A percentile compares a stretch with the other conserved stretches of the same genome.
Conservation (phyloP, 2,888 invertebrate species). For the Luffia ferchaultella region DNA sequence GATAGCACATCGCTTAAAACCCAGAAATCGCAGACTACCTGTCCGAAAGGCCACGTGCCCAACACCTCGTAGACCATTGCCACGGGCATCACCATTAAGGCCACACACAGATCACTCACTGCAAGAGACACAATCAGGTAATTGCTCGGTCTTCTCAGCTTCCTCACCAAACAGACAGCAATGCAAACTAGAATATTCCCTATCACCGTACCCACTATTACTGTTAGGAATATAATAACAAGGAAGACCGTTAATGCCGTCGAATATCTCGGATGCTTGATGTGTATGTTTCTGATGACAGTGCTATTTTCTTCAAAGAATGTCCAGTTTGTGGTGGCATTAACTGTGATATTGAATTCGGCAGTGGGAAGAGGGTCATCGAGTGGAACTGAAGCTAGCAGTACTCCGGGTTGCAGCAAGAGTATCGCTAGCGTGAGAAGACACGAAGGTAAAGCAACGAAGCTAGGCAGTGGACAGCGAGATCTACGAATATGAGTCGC, state of each 20-base stretch:
- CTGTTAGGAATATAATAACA: slow-evolving; percentile 74
- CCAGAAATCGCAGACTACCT: slow-evolving; percentile 93
- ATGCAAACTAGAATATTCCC: slow-evolving; percentile 95
- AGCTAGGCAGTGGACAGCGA: slow-evolving; percentile 59
- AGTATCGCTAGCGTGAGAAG: slow-evolving; percentile 53
- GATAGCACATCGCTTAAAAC: slow-evolving; percentile 97
- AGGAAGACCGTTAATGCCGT: slow-evolving; percentile 70
- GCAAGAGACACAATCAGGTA: slow-evolving; percentile 94
- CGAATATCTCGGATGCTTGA: slow-evolving; percentile 53
- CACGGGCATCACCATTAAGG: slow-evolving; percentile 96
- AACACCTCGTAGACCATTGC: slow-evolving; percentile 93
- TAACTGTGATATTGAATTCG: slow-evolving; percentile 32
- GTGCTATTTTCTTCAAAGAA: slow-evolving; percentile 37
- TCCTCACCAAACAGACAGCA: slow-evolving; percentile 93
- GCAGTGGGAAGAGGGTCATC: slow-evolving; percentile 27
- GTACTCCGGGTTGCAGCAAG: slow-evolving; percentile 33
- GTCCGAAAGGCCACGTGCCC: slow-evolving; percentile 94
- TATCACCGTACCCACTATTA: slow-evolving; percentile 82
- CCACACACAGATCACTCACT: slow-evolving; percentile 95
- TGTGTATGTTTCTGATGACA: slow-evolving; percentile 24
- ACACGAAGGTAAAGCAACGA: slow-evolving; percentile 63
- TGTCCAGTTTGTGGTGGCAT: slow-evolving; percentile 42
- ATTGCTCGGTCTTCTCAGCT: slow-evolving; percentile 89
- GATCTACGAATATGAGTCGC: slow-evolving; percentile 55
- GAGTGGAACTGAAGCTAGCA: slow-evolving; percentile 33